phyloP scores from a whole-genome alignment of 2,113 vertebrate species.

The Glaucidium brasilianum region DNA sequence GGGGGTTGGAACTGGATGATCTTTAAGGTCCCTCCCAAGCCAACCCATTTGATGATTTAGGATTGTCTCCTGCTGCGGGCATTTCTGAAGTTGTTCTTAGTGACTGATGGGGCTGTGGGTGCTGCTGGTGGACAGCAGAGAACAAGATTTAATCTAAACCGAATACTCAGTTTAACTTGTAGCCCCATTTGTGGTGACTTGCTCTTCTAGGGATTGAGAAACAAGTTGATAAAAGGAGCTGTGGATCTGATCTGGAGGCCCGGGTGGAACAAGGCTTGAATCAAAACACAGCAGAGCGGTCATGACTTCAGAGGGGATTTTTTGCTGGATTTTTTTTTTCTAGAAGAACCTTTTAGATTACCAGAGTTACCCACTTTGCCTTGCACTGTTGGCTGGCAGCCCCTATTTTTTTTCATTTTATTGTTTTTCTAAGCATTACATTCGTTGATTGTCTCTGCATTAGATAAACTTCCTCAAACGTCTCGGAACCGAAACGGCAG shows the following conservation, averaged over 20 bases:
- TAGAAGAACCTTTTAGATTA: not conserved
- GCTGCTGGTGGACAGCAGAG: not conserved
- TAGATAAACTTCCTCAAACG: not conserved
- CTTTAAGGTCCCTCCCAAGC: not conserved
- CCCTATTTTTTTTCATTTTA: not conserved
- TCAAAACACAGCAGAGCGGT: not conserved
- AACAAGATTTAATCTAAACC: not conserved
- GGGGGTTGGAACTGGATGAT: not conserved
- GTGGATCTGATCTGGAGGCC: not conserved
- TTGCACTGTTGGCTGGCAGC: not conserved
- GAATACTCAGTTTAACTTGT: not conserved
- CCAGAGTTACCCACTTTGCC: not conserved
- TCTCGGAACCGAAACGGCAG: rapidly evolving
- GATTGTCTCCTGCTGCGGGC: not conserved
- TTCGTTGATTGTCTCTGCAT: not conserved
- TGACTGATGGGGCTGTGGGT: not conserved
- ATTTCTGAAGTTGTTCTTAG: not conserved
- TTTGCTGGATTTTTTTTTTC: not conserved
- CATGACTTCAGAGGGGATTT: not conserved
- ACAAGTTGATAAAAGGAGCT: not conserved
- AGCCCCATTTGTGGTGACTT: not conserved
- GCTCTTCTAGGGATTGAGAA: not conserved
- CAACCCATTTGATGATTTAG: not conserved
- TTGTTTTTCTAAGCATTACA: not conserved
- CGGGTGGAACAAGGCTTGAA: not conserved